Conservation (phyloP, 1,140 invertebrate genomes). For the Melanaphis sacchari region DNA sequence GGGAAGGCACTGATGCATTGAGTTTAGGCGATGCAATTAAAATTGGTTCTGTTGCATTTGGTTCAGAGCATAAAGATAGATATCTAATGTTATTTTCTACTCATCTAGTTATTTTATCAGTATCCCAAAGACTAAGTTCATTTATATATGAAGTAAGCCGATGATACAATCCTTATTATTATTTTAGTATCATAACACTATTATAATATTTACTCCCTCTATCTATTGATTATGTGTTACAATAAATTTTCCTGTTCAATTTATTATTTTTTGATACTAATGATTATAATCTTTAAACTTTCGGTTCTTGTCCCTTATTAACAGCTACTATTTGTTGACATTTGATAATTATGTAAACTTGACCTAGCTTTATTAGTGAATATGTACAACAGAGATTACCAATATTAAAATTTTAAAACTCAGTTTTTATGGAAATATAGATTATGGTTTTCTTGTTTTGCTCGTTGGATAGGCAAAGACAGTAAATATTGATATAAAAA, state of each 20-base stretch:
- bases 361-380: too few species aligned
- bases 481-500: neutral
- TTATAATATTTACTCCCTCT: too few species aligned
- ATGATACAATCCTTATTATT: neutral
- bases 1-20: constrained; percentile 88
- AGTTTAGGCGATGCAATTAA: constrained; percentile 80
- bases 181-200: too few species aligned
- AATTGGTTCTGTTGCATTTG: constrained; percentile 85
- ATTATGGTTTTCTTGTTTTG: too few species aligned
- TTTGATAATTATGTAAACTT: neutral
- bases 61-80: constrained; percentile 82
- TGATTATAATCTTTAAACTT: neutral
- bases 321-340: neutral
- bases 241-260: neutral
- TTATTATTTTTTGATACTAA: neutral
- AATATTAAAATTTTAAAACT: too few species aligned
- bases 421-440: too few species aligned
- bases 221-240: too few species aligned
- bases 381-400: too few species aligned
- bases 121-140: constrained; percentile 89
- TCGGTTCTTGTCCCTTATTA: neutral
- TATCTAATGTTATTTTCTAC: constrained; percentile 92
- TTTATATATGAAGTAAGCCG: constrained; percentile 89
- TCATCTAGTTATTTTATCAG: constrained; percentile 86
- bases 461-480: too few species aligned